Evolutionary conservation across 1,140 invertebrate species (phyloP).

Genomic region (Diorhabda sublineata): DNA sequence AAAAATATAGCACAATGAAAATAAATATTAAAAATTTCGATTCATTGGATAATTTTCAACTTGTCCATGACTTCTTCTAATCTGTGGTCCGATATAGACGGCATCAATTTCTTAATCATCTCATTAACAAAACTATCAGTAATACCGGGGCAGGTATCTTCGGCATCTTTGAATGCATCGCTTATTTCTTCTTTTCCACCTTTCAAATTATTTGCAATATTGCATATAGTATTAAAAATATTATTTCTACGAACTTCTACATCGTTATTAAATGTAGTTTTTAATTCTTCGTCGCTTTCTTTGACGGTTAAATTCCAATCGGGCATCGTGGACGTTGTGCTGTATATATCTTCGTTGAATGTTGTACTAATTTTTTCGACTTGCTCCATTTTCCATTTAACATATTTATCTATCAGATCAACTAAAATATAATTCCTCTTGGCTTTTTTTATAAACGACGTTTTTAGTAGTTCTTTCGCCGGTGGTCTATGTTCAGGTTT

Average conservation of each 20-base stretch:
- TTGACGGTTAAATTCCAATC: constrained; percentile 92
- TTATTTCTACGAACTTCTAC: too few species aligned
- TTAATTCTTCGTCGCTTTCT: constrained; percentile 53
- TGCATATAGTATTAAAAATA: too few species aligned
- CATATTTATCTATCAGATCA: constrained; percentile 92
- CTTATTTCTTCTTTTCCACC: too few species aligned
- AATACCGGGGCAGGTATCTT: constrained; percentile 75
- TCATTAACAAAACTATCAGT: constrained; percentile 74
- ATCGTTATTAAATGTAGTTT: too few species aligned
- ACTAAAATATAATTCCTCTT: constrained; percentile 95
- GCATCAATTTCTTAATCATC: constrained; percentile 67
- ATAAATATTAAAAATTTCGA: background rate
- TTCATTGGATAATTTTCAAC: background rate
- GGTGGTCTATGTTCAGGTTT: constrained; percentile 98
- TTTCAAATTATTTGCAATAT: too few species aligned
- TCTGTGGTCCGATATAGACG: constrained; percentile 57
- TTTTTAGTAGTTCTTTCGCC: constrained; percentile 90
- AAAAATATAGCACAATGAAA: background rate
- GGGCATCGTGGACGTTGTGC: constrained; percentile 48
- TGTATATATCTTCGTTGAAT: constrained; percentile 66
- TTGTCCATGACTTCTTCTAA: constrained; percentile 58
- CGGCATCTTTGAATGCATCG: constrained; percentile 73
- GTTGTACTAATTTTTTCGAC: constrained; percentile 91
- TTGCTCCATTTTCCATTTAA: constrained; percentile 89
- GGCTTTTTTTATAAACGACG: constrained; percentile 90